Evolutionary conservation across 2,888 invertebrate genomes (phyloP), one percentile per base, ranked within the genome.

Genomic region (Lasioglossum oenotherae): DNA sequence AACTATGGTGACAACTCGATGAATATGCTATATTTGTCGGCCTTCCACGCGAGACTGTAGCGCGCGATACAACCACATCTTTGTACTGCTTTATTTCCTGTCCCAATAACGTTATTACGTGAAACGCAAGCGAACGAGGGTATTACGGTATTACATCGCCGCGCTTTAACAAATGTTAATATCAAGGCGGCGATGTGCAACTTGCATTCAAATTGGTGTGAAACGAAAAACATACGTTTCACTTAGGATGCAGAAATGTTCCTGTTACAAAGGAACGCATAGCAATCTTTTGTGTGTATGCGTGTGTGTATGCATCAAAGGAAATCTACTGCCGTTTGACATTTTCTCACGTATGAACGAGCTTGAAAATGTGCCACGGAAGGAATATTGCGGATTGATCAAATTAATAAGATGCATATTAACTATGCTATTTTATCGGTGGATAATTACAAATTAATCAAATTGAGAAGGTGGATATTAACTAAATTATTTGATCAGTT

Each of bases 51-150:
- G 73, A 35, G 73, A 31, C 31, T 16, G 19, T 12, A 19, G 19
- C 1, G 49, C 31, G 2, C 10, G 19, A 1, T 19, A 27, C 31
- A 74, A 49, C 31, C 41, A 41, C 49, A 74, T 74, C 49, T 74
- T 49, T 49, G 49, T 74, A 10, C 23, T n/a, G 71, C 41, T 74
- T 74, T 31, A 49, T 44, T 49, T 49, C 31, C 49, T 19, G 73
- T 49, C 49, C n/a, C 73, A 49, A 74, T 74, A 49, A 74, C 46
- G 46, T 74, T 74, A 27, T 31, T 74, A 74, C 73, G 73, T 49
- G 73, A 31, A 8, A 46, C 4, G 41, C 73, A 23, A 49, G 49
- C 31, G 27, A 74, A 74, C n/a, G 27, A 31, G 46, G 31, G 4
- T 31, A 49, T 74, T 74, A 35, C 4, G 31, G 4, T 31, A 49